phyloP scores from a whole-genome alignment of 1,140 invertebrate genomes.

The Hyles vespertilio region DNA sequence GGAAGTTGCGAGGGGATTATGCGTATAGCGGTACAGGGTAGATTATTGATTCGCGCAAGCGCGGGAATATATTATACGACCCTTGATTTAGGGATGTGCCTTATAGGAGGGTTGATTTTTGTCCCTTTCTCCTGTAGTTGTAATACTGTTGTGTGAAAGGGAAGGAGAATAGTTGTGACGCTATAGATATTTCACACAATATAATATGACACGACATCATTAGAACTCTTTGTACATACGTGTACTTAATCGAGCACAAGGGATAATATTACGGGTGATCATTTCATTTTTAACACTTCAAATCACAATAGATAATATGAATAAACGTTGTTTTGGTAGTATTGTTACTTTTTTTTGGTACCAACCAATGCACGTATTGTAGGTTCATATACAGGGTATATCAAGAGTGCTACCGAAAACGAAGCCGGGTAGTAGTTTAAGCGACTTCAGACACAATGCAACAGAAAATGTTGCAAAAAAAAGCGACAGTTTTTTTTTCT shows the following conservation, averaged over 20 bases:
- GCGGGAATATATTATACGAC: constrained; percentile 40
- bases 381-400: too few species aligned
- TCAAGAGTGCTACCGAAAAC: too few species aligned
- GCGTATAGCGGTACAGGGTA: constrained; percentile 26
- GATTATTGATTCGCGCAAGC: constrained; percentile 68
- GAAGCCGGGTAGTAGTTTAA: too few species aligned
- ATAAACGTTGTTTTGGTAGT: too few species aligned
- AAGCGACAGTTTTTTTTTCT: too few species aligned
- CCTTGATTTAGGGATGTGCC: constrained; percentile 27
- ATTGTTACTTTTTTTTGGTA: too few species aligned
- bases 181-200: constrained; percentile 2
- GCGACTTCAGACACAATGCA: too few species aligned
- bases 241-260: too few species aligned
- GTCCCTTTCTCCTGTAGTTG: constrained; percentile 23
- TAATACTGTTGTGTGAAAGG: constrained; percentile 1
- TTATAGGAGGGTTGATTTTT: constrained; percentile 20
- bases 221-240: constrained; percentile 2
- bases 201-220: constrained; percentile 11
- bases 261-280: too few species aligned
- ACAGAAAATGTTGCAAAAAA: too few species aligned
- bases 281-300: not conserved
- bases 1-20: not conserved
- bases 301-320: not conserved
- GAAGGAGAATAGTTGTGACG: constrained; percentile 5
- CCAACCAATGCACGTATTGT: too few species aligned